A percentile compares a stretch with the other conserved stretches of the same genome.
These are phyloP conservation scores for Lasioglossum zephyrum DNA, from an alignment of 2,888 invertebrate species.

Conservation along the genomic window DNA sequence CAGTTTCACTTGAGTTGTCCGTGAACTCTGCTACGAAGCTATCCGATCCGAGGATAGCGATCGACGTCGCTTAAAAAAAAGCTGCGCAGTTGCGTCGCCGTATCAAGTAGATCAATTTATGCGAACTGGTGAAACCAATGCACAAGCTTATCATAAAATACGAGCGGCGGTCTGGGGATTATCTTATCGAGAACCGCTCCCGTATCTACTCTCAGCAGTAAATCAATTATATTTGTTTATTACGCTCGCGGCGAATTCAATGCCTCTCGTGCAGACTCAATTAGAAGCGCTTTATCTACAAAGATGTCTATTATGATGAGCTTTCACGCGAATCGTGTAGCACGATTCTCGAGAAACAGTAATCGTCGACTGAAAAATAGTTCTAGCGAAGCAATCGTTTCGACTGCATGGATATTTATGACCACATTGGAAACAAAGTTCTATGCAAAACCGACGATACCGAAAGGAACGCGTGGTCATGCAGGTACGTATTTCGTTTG, in stretches of 20 bases:
- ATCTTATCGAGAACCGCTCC: slow-evolving; percentile 30
- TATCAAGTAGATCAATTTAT: neutral
- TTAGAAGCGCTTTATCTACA: neutral
- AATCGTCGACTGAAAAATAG: neutral
- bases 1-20: neutral
- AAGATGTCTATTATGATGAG: neutral
- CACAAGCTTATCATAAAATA: neutral
- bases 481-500: neutral
- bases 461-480: neutral
- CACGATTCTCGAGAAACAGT: neutral
- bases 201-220: slow-evolving; percentile 25
- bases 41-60: neutral
- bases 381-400: neutral
- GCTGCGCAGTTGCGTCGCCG: neutral
- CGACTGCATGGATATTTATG: neutral
- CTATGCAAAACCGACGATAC: slow-evolving; percentile 1
- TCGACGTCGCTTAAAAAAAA: neutral
- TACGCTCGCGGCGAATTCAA: neutral
- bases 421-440: neutral
- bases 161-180: slow-evolving; percentile 8
- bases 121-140: neutral
- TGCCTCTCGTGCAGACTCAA: neutral
- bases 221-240: slow-evolving; percentile 29
- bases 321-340: neutral
- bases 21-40: neutral